These are phyloP conservation scores for Drosophila watanabei DNA, from an alignment of 1,140 invertebrate species.

Conservation along the genomic window DNA sequence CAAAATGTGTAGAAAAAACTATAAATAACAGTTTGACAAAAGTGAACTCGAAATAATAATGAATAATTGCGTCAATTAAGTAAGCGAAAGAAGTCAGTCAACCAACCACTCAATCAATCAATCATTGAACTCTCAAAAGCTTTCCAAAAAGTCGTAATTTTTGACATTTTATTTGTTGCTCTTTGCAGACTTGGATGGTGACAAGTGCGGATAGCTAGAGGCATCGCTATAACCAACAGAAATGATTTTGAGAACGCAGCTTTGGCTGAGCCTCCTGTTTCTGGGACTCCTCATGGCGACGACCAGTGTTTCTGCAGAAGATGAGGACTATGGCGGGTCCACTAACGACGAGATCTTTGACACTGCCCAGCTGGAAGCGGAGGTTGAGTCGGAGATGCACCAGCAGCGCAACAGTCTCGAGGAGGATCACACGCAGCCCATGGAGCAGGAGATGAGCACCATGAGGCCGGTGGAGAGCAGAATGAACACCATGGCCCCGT, in stretches of 20 bases:
- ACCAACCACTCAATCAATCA: slow-evolving; percentile 51
- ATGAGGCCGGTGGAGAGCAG: slow-evolving; percentile 15
- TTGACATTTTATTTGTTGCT: slow-evolving; percentile 30
- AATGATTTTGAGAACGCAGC: slow-evolving; percentile 68
- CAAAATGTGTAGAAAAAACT: slow-evolving; percentile 41
- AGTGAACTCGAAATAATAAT: slow-evolving; percentile 65
- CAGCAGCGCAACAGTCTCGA: slow-evolving; percentile 63
- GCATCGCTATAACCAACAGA: neutral
- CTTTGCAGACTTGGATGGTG: slow-evolving; percentile 52
- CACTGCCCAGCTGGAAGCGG: slow-evolving; percentile 55
- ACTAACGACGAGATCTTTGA: slow-evolving; percentile 70
- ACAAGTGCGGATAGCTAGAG: slow-evolving; percentile 19
- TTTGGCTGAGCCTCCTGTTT: slow-evolving; percentile 48
- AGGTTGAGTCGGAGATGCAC: slow-evolving; percentile 45
- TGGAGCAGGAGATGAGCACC: slow-evolving; percentile 45
- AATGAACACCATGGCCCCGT: slow-evolving; percentile 37
- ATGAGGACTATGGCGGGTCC: slow-evolving; percentile 43
- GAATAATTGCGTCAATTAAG: slow-evolving; percentile 75
- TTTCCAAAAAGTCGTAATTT: slow-evolving; percentile 55
- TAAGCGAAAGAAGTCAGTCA: slow-evolving; percentile 56
- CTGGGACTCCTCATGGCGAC: slow-evolving; percentile 25
- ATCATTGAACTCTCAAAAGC: slow-evolving; percentile 54
- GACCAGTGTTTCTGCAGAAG: slow-evolving; percentile 32
- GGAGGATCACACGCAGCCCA: slow-evolving; percentile 26
- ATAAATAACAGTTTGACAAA: slow-evolving; percentile 46